Evolutionary conservation across 1,140 invertebrate species (phyloP).

Genomic region (Drosophila teissieri): DNA sequence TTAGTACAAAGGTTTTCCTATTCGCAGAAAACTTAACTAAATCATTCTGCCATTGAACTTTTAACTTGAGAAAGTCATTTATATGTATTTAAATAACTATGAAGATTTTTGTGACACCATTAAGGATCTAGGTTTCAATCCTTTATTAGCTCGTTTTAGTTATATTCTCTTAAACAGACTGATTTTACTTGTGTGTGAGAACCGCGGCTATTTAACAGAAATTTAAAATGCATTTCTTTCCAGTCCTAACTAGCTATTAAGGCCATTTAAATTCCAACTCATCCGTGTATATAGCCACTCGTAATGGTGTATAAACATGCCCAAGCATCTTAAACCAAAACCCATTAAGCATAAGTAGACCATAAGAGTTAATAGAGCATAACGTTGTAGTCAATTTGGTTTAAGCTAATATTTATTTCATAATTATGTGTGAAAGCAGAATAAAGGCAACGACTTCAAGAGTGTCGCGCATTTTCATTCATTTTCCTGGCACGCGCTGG

Average conservation of each 20-base stretch:
- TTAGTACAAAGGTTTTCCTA: background rate
- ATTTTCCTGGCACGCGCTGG: constrained; percentile 51
- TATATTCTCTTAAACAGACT: constrained; percentile 64
- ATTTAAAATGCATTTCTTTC: constrained; percentile 44
- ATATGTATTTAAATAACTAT: background rate
- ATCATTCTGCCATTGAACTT: background rate
- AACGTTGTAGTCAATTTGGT: constrained; percentile 76
- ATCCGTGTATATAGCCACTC: constrained; percentile 38
- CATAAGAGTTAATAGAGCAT: constrained; percentile 73
- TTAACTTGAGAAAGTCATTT: no score
- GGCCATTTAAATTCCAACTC: constrained; percentile 46
- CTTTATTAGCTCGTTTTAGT: constrained; percentile 7
- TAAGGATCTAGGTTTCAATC: constrained; percentile 21
- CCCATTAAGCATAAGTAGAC: constrained; percentile 49
- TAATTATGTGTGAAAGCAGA: constrained; percentile 62
- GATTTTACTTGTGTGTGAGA: constrained; percentile 51
- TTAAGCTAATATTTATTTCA: constrained; percentile 80
- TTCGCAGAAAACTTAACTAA: background rate
- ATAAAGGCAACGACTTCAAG: constrained; percentile 62
- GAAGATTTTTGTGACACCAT: background rate
- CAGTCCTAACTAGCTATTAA: constrained; percentile 45
- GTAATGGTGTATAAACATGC: constrained; percentile 45
- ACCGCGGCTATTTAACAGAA: constrained; percentile 33
- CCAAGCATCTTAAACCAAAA: constrained; percentile 64
- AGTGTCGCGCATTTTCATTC: constrained; percentile 49